Evolutionary conservation across 2,797 vertebrate species (phyloP), one percentile per base, ranked within the genome.

Genomic region (Taenioides sp.): DNA sequence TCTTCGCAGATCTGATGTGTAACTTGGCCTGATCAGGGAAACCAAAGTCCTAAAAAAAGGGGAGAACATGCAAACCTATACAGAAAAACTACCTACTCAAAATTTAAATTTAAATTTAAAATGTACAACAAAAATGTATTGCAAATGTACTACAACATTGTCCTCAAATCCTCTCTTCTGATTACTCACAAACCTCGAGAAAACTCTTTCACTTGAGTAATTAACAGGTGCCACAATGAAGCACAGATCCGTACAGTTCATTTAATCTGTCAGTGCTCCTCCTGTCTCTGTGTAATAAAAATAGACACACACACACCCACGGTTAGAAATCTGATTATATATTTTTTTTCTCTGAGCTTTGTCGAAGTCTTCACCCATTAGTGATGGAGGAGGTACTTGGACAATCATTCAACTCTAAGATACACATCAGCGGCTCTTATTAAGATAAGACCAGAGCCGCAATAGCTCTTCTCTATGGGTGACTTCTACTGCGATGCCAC

Each of bases 381-480:
- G 80, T 5, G 18, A 70, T 65, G 57, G 73, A 27, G 75, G 82
- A 69, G 62, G 80, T 77, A 80, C 71, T 85, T 74, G 83, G 77
- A 73, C 84, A n/a, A 85, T 87, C 82, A 77, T 82, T 76, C 4
- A 69, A 79, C 65, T 54, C 72, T 73, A 77, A 80, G 83, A 90
- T 84, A 80, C 75, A 75, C 73, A 88, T 87, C 76, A 63, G 70
- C 80, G 81, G 80, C 78, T 79, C 71, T 58, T 68, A 57, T 77
- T 87, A 80, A 83, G 87, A 86, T 85, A 82, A 80, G 60, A 73
- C 70, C 77, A 70, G 79, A 61, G 73, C 3, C 12, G 83, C 71
- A 80, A 86, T 92, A 91, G 90, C 81, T 91, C 86, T 83, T 91
- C 86, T 86, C 79, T 2, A 2, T 60, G 23, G 69, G 85, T 81